These are phyloP conservation scores for Isichthys henryi DNA, from an alignment of 2,113 vertebrate genomes.

Conservation along the genomic window DNA sequence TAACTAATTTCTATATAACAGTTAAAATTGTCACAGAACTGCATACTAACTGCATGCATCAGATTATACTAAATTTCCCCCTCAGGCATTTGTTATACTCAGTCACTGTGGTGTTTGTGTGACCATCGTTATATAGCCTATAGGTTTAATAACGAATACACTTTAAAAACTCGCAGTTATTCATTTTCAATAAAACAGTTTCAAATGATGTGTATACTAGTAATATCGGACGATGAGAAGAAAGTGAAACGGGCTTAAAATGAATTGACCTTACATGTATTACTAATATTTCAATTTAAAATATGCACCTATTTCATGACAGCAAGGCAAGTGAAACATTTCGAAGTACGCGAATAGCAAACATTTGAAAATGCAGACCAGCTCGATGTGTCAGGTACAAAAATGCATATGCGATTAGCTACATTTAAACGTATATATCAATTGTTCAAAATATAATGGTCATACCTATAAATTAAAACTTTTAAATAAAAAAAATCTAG, in stretches of 20 bases:
- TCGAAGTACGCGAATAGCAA: background rate
- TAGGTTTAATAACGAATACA: background rate
- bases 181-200: background rate
- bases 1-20: background rate
- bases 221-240: background rate
- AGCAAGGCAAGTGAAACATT: background rate
- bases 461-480: background rate
- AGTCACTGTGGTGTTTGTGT: background rate
- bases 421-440: background rate
- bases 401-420: background rate
- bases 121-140: background rate
- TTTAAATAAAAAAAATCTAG: background rate
- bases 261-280: background rate
- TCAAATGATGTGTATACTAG: background rate
- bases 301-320: background rate
- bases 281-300: background rate
- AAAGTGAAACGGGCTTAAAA: background rate
- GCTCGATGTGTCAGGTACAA: background rate
- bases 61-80: background rate
- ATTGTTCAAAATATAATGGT: background rate
- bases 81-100: background rate
- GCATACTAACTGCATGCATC: background rate
- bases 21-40: background rate
- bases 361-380: background rate
- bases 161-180: background rate